A percentile compares a stretch with the other conserved stretches of the same genome.
Conservation (phyloP, 2,888 invertebrate species). For the Lordiphosa andalusiaca region DNA sequence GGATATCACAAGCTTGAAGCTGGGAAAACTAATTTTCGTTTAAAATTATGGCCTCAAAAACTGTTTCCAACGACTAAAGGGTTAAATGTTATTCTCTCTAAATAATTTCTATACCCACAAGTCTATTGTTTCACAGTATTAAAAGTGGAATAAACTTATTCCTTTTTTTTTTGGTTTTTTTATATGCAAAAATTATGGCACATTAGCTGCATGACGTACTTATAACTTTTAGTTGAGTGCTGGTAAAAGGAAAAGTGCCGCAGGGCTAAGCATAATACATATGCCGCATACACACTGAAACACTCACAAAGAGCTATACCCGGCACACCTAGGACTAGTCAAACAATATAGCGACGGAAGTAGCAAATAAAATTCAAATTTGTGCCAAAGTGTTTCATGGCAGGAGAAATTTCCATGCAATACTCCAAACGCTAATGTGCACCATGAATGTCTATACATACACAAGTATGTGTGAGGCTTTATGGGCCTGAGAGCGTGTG, state of each 20-base stretch:
- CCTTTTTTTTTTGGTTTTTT: constrained; percentile 32
- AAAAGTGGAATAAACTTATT: constrained; percentile 1
- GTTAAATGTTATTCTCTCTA: no score
- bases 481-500: background rate
- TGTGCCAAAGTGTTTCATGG: constrained; percentile 72
- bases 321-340: constrained; percentile 27
- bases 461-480: constrained; percentile 14
- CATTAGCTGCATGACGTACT: constrained; percentile 62
- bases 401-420: constrained; percentile 30
- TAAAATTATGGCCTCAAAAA: no score
- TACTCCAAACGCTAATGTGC: constrained; percentile 55
- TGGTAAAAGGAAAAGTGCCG: constrained; percentile 40
- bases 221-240: constrained; percentile 56
- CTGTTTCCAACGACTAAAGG: no score
- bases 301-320: background rate
- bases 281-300: constrained; percentile 14
- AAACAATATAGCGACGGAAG: constrained; percentile 69
- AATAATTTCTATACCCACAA: no score
- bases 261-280: constrained; percentile 47
- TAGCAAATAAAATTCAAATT: constrained; percentile 75
- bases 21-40: no score
- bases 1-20: no score
- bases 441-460: constrained; percentile 27
- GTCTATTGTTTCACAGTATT: no score
- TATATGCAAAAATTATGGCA: constrained; percentile 55